phyloP scores from a whole-genome alignment of 2,797 vertebrate species.

The Epinephelus malabaricus region DNA sequence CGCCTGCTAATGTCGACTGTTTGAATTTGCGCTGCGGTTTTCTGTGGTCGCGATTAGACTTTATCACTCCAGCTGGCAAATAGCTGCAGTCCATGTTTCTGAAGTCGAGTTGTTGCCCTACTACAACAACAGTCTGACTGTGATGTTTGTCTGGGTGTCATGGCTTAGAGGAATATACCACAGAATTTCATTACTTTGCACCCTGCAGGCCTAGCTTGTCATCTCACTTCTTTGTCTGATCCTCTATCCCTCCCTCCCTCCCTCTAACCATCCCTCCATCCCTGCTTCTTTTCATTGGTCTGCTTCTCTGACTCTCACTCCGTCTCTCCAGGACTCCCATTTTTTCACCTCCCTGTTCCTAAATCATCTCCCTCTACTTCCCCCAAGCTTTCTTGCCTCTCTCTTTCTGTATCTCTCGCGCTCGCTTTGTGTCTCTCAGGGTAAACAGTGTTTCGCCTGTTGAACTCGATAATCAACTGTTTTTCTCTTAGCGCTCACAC shows the following conservation, averaged over 20 bases:
- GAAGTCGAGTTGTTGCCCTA: slow-evolving; percentile 74
- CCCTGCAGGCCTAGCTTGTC: slow-evolving; percentile 79
- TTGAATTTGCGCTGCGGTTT: slow-evolving; percentile 58
- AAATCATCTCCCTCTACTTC: slow-evolving; percentile 71
- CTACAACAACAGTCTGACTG: slow-evolving; percentile 74
- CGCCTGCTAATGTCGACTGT: slow-evolving; percentile 57
- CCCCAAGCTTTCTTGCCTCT: slow-evolving; percentile 59
- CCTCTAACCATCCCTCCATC: slow-evolving; percentile 73
- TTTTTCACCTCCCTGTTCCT: slow-evolving; percentile 77
- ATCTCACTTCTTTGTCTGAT: slow-evolving; percentile 82
- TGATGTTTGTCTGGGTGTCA: slow-evolving; percentile 81
- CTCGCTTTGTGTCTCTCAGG: slow-evolving; percentile 75
- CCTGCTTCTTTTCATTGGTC: slow-evolving; percentile 61
- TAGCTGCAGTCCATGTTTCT: slow-evolving; percentile 80
- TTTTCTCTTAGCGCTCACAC: slow-evolving; percentile 58
- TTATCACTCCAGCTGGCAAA: slow-evolving; percentile 79
- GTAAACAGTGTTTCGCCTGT: slow-evolving; percentile 84
- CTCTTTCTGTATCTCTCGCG: slow-evolving; percentile 51
- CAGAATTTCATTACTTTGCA: slow-evolving; percentile 80
- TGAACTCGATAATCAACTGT: slow-evolving; percentile 82
- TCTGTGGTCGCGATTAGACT: slow-evolving; percentile 67
- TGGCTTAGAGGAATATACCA: slow-evolving; percentile 76
- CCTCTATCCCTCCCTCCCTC: slow-evolving; percentile 49
- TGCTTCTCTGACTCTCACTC: slow-evolving; percentile 62
- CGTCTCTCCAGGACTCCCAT: slow-evolving; percentile 73